phyloP scores from a whole-genome alignment of 2,113 vertebrate species.

The Mesoclemmys tuberculata region DNA sequence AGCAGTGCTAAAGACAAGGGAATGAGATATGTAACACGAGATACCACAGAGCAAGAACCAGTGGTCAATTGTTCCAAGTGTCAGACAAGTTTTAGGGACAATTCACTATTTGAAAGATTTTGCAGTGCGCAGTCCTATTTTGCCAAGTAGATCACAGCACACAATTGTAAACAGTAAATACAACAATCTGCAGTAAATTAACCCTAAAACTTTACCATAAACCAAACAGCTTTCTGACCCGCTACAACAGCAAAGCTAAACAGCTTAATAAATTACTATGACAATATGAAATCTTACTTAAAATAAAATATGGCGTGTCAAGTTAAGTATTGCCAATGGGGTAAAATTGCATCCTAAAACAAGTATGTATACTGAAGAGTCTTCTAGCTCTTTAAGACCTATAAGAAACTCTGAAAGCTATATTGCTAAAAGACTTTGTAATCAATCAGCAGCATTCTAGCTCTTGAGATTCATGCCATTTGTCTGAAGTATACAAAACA shows the following conservation, averaged over 20 bases:
- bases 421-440: neutral
- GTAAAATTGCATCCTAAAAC: neutral
- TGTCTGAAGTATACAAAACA: neutral
- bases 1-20: neutral
- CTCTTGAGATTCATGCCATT: neutral
- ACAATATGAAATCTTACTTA: constrained; percentile 55
- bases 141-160: neutral
- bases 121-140: neutral
- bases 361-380: neutral
- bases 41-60: neutral
- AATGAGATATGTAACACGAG: neutral
- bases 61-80: neutral
- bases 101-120: neutral
- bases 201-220: constrained; percentile 25
- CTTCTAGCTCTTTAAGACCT: neutral
- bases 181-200: constrained; percentile 38
- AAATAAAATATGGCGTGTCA: constrained; percentile 44
- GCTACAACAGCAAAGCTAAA: constrained; percentile 8
- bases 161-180: constrained; percentile 27
- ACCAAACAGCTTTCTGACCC: constrained; percentile 39
- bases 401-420: neutral
- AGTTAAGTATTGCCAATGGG: constrained; percentile 13
- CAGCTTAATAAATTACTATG: constrained; percentile 55
- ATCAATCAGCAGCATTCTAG: neutral
- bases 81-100: neutral